These are phyloP conservation scores for Temnothorax rugatulus DNA, from an alignment of 2,888 invertebrate species.

Conservation along the genomic window DNA sequence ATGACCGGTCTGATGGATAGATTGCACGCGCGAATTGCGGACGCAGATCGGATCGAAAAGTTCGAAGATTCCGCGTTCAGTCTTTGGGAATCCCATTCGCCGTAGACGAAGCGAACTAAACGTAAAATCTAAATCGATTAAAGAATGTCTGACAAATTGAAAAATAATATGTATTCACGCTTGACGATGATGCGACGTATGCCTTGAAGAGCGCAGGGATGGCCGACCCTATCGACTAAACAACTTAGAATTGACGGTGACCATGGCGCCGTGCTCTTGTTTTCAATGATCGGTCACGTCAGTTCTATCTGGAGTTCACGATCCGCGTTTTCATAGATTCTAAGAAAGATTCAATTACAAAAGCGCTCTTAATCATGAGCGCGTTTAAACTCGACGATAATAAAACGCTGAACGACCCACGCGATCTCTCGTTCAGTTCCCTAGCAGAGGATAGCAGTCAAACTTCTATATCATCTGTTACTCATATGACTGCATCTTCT, in stretches of 20 bases:
- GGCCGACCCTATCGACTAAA: slow-evolving; percentile 64
- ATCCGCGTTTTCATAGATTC: slow-evolving; percentile 18
- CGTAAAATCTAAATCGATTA: not conserved
- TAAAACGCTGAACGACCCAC: not conserved
- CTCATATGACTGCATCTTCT: not conserved
- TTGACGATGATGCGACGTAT: not conserved
- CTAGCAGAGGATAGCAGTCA: slow-evolving; percentile 29
- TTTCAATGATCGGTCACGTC: slow-evolving; percentile 37
- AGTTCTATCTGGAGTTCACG: not conserved
- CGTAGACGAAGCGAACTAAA: not conserved
- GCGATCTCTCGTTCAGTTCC: not conserved
- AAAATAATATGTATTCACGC: not conserved
- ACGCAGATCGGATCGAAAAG: not conserved
- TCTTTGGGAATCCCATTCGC: not conserved
- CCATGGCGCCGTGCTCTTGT: slow-evolving; percentile 53
- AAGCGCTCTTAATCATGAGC: slow-evolving; percentile 12
- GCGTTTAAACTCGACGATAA: not conserved
- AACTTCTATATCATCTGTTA: not conserved
- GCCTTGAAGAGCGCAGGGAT: not conserved
- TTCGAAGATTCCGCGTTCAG: not conserved
- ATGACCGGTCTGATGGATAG: slow-evolving; percentile 6
- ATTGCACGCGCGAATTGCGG: slow-evolving; percentile 2
- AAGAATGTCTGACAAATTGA: not conserved
- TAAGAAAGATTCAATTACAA: not conserved
- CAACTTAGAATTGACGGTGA: slow-evolving; percentile 45